phyloP scores from a whole-genome alignment of 2,888 invertebrate genomes.

The Caenorhabditis afra region DNA sequence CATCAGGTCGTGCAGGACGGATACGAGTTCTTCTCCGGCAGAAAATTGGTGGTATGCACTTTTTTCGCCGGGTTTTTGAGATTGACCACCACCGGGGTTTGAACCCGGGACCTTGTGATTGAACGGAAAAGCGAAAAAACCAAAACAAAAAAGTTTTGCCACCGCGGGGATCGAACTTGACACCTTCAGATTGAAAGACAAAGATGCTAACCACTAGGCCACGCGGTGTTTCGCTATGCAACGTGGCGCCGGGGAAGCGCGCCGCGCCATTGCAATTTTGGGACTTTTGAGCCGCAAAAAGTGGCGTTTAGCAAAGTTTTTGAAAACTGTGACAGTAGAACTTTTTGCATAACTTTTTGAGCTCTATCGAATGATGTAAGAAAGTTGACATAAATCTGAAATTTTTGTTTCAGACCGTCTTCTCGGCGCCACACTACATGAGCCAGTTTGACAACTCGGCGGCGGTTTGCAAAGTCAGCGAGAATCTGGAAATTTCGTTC shows the following conservation, averaged over 20 bases:
- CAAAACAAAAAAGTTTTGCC: no score
- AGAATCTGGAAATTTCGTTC: constrained; percentile 48
- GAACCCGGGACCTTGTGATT: no score
- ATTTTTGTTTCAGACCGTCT: constrained; percentile 61
- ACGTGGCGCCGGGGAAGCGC: no score
- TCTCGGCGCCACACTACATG: constrained; percentile 71
- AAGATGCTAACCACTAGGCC: background rate
- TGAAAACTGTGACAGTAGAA: no score
- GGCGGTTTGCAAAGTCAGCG: constrained; percentile 49
- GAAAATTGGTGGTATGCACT: constrained; percentile 50
- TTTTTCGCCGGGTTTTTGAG: background rate
- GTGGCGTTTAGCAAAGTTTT: no score
- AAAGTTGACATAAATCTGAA: background rate
- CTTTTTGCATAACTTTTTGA: no score
- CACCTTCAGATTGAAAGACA: background rate
- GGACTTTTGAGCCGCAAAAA: no score
- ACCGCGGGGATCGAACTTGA: no score
- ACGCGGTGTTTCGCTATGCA: no score
- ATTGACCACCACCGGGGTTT: no score
- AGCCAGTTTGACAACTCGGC: constrained; percentile 61
- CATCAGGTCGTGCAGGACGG: constrained; percentile 82
- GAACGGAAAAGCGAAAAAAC: no score
- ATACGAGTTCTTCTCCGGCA: constrained; percentile 63
- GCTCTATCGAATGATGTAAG: background rate
- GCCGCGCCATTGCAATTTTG: no score